Conservation (phyloP, 1,140 invertebrate species). For the Eumeta japonica region DNA sequence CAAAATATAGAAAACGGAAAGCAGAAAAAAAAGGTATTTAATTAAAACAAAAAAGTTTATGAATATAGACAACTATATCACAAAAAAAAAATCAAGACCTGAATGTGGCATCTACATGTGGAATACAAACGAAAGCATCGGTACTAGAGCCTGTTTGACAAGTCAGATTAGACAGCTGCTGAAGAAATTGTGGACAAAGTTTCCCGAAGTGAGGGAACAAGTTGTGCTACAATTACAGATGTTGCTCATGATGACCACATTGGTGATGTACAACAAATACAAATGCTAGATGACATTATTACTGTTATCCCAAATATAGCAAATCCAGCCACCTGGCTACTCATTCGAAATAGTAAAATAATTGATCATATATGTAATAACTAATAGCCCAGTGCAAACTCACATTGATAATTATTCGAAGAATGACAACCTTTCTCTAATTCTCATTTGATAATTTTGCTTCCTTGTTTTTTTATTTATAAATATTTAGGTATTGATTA, state of each 20-base stretch:
- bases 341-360: constrained; percentile 15
- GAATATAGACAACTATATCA: too few species aligned
- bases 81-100: too few species aligned
- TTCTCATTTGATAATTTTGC: constrained; percentile 17
- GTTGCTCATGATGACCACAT: constrained; percentile 14
- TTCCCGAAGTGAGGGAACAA: too few species aligned
- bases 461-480: constrained; percentile 17
- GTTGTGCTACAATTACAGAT: too few species aligned
- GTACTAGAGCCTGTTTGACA: too few species aligned
- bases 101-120: constrained; percentile 21
- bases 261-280: constrained; percentile 20
- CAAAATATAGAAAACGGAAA: too few species aligned
- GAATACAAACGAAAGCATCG: constrained; percentile 17
- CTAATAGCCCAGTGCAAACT: constrained; percentile 13
- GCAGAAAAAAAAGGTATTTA: too few species aligned
- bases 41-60: too few species aligned
- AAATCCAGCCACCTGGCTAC: constrained; percentile 15
- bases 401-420: constrained; percentile 18
- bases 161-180: constrained; percentile 15
- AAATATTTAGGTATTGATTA: too few species aligned
- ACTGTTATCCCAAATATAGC: too few species aligned
- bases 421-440: constrained; percentile 18
- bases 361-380: constrained; percentile 20
- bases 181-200: constrained; percentile 16
- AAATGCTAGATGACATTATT: constrained; percentile 17